Evolutionary conservation across 2,113 vertebrate species (phyloP).

Genomic region (Tonatia bakeri): DNA sequence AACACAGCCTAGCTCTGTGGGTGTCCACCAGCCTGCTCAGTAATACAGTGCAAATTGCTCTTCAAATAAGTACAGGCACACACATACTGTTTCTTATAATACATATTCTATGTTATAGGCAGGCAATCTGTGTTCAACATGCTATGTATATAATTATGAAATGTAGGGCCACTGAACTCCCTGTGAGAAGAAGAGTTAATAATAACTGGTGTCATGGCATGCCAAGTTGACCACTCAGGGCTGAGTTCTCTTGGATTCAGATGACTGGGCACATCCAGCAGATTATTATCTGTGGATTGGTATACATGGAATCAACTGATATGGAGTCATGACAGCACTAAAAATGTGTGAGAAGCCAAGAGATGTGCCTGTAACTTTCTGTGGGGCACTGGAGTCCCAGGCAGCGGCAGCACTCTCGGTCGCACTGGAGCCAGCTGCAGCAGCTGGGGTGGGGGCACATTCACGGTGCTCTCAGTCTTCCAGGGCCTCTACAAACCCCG

Average conservation of each 20-base stretch:
- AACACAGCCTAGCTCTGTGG: not conserved
- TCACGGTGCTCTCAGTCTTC: rapidly evolving
- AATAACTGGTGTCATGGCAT: not conserved
- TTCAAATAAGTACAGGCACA: not conserved
- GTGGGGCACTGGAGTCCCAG: rapidly evolving
- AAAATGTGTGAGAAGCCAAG: not conserved
- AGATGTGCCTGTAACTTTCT: not conserved
- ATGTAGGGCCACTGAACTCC: not conserved
- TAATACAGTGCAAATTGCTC: not conserved
- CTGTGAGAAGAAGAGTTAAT: not conserved
- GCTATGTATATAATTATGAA: not conserved
- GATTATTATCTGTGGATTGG: not conserved
- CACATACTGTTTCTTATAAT: not conserved
- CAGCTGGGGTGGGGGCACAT: too few species aligned
- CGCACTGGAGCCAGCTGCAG: too few species aligned
- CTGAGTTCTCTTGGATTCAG: not conserved
- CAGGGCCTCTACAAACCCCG: not conserved
- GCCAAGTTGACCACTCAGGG: not conserved
- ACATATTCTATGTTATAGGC: not conserved
- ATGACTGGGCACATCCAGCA: not conserved
- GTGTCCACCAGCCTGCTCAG: too few species aligned
- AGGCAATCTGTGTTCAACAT: not conserved
- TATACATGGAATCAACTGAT: not conserved
- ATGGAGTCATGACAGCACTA: not conserved
- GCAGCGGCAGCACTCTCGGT: not conserved